Evolutionary conservation across 2,113 vertebrate species (phyloP), one percentile per base, ranked within the genome.

Genomic region (Halichoerus grypus): DNA sequence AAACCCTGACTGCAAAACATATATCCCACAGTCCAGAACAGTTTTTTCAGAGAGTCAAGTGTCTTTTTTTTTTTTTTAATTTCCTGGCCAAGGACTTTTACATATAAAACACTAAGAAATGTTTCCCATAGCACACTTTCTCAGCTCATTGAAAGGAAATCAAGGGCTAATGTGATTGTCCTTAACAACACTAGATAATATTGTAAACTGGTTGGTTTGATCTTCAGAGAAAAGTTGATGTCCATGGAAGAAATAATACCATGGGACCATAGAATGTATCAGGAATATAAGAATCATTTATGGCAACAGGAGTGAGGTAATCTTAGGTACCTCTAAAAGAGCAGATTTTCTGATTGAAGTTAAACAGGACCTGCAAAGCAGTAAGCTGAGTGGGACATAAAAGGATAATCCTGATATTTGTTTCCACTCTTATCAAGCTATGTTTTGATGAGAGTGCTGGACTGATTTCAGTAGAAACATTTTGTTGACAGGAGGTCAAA

Each of bases 401-500:
- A 79, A 57, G 7, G 49, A 18, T 4, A 2, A 0, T 6, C 5
- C 16, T 74, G 5, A 4, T 36, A 8, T 24, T 36, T 19, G 9
- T 53, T 87, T 63, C 19, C 22, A 77, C 13, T 79, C 36, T 36
- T 46, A 24, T 4, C 63, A 57, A 80, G 63, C 28, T 91, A 31
- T 26, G 9, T 65, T 84, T 92, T 95, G 57, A 84, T 10, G 19
- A 61, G 21, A 46, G 3, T 12, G 79, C 39, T 71, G 31, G 1
- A n/a, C 1, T 61, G 63, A 93, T 72, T 51, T 53, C 36, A 39
- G 3, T 3, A 80, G 42, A 84, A 84, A 13, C 21, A 36, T 79
- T 55, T 81, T 93, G 39, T 86, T 86, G 67, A 33, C 31, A 12
- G 51, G 19, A 5, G 15, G 21, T 77, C 79, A 80, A 88, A 83